Base-by-base conservation (phyloP, 2,113 vertebrate genomes). In the Salvelinus alpinus region DNA sequence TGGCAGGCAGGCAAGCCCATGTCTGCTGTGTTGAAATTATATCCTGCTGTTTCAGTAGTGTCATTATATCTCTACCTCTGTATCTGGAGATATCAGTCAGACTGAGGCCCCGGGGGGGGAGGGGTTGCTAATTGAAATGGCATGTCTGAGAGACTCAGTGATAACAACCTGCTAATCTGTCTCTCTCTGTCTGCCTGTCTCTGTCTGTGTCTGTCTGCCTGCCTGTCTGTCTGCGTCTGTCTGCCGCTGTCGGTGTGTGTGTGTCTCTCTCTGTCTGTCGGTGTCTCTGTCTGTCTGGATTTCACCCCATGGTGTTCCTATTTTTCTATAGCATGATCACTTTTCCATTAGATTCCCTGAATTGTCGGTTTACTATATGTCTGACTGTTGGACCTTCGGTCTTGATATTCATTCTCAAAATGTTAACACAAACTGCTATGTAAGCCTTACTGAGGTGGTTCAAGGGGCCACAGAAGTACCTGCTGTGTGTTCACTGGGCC, bases 21-120 rank as follows among this genome's bases (percentile, higher is more conserved):
- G 76, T 82, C 67, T 59, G 79, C 84, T 67, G 73, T 82, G 77
- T 64, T 86, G 82, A 90, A 91, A 92, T 91, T 79, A 90, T 80
- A 92, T 80, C 76, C 83, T 76, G 27, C 72, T 60, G 76, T 78
- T 82, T 60, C 20, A 20, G 80, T 38, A 83, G 83, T 57, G 82
- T 86, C 84, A 90, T 91, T 83, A 84, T 44, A 48, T 51, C 48
- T 4, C 48, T 14, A 51, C 48, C 79, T 75, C 75, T 78, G 77
- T 77, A 76, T 71, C 75, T 54, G 76, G 86, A 80, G 84, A 88
- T 82, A 89, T 82, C 85, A 88, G 85, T 83, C 84, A 75, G 81
- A 51, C 70, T 78, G 72, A 6, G 29, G 60, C 69, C 71, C 57
- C 1, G 20, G 20, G 1, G 57, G 20, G 57, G 76, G 72, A 74